Percentiles rank a stretch among this genome's conserved stretches.
These are phyloP conservation scores for Drosophila phalerata DNA, from an alignment of 2,888 invertebrate genomes.

Conservation along the genomic window DNA sequence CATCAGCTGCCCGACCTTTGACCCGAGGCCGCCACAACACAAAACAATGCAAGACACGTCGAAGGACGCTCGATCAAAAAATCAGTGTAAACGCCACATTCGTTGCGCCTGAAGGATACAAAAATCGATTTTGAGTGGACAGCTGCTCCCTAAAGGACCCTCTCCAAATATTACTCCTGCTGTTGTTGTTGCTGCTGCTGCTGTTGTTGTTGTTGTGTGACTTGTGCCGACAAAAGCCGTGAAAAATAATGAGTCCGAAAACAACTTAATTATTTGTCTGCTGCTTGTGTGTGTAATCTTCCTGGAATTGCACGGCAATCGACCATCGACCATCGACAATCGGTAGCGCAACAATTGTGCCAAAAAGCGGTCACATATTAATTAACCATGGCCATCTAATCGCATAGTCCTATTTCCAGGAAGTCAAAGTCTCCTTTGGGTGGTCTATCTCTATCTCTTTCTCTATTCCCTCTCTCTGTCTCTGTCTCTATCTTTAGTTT, in stretches of 20 bases:
- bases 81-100: slow-evolving; percentile 64
- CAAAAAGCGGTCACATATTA: slow-evolving; percentile 73
- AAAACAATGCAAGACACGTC: slow-evolving; percentile 62
- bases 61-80: slow-evolving; percentile 60
- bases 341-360: slow-evolving; percentile 75
- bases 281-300: slow-evolving; percentile 41
- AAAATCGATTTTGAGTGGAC: slow-evolving; percentile 71
- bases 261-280: slow-evolving; percentile 73
- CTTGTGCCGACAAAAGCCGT: slow-evolving; percentile 80
- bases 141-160: slow-evolving; percentile 47
- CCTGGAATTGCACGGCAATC: slow-evolving; percentile 61
- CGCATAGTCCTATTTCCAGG: slow-evolving; percentile 51
- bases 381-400: slow-evolving; percentile 63
- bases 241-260: slow-evolving; percentile 75
- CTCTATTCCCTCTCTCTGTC: background rate
- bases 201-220: slow-evolving; percentile 56
- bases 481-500: background rate
- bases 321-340: slow-evolving; percentile 41
- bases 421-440: slow-evolving; percentile 57
- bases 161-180: slow-evolving; percentile 1
- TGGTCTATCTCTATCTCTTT: slow-evolving; percentile 35
- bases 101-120: slow-evolving; percentile 65
- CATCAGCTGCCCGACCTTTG: slow-evolving; percentile 70
- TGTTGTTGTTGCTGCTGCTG: background rate
- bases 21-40: slow-evolving; percentile 58